Conservation (phyloP, 2,888 invertebrate species). For the Harpalus rubripes region DNA sequence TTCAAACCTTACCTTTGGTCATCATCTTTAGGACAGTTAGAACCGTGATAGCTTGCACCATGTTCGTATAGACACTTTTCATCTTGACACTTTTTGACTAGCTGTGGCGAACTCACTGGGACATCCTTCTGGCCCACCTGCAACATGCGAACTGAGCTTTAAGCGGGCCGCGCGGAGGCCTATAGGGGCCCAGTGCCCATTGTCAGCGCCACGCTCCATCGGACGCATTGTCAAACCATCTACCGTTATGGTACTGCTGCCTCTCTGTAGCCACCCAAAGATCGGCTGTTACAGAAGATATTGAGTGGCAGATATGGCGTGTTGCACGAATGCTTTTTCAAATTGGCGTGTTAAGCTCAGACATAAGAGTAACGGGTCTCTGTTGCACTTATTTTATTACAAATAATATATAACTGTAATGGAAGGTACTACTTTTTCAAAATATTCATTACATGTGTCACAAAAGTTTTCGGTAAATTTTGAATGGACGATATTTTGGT, state of each 20-base stretch:
- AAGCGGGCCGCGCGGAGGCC: background rate
- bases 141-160: slow-evolving; percentile 53
- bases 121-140: slow-evolving; percentile 61
- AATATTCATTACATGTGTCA: too few species aligned
- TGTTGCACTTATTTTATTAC: too few species aligned
- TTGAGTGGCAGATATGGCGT: background rate
- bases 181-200: slow-evolving; percentile 36
- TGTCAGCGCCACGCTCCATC: slow-evolving; percentile 46
- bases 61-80: slow-evolving; percentile 82
- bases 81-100: slow-evolving; percentile 77
- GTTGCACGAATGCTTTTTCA: background rate
- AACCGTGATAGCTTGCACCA: slow-evolving; percentile 92
- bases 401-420: too few species aligned
- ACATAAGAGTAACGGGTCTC: too few species aligned
- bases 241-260: background rate
- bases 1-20: slow-evolving; percentile 84
- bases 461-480: too few species aligned
- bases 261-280: background rate
- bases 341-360: background rate
- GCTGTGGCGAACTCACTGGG: slow-evolving; percentile 57
- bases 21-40: slow-evolving; percentile 90
- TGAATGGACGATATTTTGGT: too few species aligned
- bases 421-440: too few species aligned
- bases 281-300: background rate
- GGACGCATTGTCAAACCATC: slow-evolving; percentile 8